phyloP scores from a whole-genome alignment of 2,113 vertebrate genomes.

The Cromileptes altivelis region DNA sequence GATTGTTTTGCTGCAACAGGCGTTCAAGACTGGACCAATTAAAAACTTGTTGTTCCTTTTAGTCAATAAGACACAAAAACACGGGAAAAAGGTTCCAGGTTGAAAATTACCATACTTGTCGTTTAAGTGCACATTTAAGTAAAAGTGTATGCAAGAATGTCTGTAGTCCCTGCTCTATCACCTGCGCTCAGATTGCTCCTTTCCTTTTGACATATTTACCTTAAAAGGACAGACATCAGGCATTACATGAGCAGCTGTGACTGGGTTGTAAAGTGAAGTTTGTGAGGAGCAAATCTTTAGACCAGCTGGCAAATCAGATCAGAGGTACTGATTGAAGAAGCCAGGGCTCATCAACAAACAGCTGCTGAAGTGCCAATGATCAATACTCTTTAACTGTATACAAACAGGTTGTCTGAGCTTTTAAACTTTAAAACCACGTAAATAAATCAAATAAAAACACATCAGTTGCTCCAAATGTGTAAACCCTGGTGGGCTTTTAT shows the following conservation, averaged over 20 bases:
- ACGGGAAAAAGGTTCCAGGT: too few species aligned
- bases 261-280: background rate
- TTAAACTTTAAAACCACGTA: conserved; percentile 10
- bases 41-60: too few species aligned
- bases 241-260: background rate
- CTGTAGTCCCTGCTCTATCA: background rate
- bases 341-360: conserved; percentile 13
- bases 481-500: background rate
- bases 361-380: conserved; percentile 27
- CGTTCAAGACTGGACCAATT: too few species aligned
- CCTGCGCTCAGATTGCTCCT: background rate
- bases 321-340: background rate
- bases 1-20: too few species aligned
- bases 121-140: background rate
- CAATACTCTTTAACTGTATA: conserved; percentile 6
- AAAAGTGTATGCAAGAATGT: background rate
- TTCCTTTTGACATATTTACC: background rate
- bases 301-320: conserved; percentile 31
- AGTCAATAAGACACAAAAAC: too few species aligned
- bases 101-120: too few species aligned
- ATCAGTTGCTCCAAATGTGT: background rate
- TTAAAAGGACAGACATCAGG: background rate
- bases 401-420: background rate
- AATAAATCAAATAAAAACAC: background rate
- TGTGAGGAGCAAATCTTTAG: background rate